Conservation (phyloP, 2,113 vertebrate species). For the Struthidea cinerea region DNA sequence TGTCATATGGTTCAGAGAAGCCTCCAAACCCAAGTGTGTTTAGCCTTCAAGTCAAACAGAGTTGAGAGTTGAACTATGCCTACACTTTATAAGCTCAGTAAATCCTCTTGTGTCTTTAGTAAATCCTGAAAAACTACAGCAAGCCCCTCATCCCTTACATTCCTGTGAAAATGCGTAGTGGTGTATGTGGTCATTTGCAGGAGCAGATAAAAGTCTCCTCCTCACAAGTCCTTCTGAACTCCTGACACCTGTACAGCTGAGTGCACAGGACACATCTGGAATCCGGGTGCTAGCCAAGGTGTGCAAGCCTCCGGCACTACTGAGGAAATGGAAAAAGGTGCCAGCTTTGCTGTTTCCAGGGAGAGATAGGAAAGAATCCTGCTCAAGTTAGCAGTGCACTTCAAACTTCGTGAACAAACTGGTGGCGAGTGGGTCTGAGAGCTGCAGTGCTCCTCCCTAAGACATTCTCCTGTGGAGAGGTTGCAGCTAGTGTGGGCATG, state of each 20-base stretch:
- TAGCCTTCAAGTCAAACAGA: neutral
- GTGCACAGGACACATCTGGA: neutral
- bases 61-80: neutral
- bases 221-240: neutral
- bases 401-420: neutral
- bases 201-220: neutral
- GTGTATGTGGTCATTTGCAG: neutral
- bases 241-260: neutral
- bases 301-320: neutral
- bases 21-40: neutral
- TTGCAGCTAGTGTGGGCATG: neutral
- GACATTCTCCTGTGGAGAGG: neutral
- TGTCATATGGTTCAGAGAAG: neutral
- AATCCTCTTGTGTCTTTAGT: neutral
- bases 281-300: neutral
- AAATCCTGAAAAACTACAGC: neutral
- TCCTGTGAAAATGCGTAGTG: neutral
- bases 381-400: neutral
- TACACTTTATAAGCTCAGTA: neutral
- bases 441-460: neutral
- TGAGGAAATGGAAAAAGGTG: neutral
- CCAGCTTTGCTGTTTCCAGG: neutral
- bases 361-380: neutral
- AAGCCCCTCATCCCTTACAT: neutral
- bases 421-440: accelerated